These are phyloP conservation scores for Tortricodes alternella DNA, from an alignment of 2,888 invertebrate genomes.

Conservation along the genomic window DNA sequence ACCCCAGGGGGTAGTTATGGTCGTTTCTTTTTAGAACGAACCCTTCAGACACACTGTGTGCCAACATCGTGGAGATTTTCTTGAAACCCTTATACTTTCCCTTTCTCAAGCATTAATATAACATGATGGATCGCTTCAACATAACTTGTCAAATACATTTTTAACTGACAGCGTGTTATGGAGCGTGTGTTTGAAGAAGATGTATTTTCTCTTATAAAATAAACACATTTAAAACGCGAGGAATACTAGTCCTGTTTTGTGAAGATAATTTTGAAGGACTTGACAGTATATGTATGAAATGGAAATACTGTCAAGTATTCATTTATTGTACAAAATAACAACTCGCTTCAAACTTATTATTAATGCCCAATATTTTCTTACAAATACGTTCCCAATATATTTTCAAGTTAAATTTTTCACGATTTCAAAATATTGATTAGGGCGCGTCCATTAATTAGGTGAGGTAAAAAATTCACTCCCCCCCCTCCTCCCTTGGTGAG, in stretches of 20 bases:
- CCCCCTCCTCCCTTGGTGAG: too few relatives aligned
- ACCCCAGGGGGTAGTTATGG: slow-evolving; percentile 3
- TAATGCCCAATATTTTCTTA: too few relatives aligned
- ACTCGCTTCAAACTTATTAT: too few relatives aligned
- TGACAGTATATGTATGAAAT: too few relatives aligned
- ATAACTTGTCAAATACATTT: slow-evolving; percentile 25
- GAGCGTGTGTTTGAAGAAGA: slow-evolving; percentile 5
- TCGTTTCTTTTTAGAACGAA: slow-evolving; percentile 1
- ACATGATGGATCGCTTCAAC: slow-evolving; percentile 22
- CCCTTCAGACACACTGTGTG: slow-evolving; percentile 2
- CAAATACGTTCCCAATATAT: too few relatives aligned
- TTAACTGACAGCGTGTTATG: slow-evolving; percentile 14
- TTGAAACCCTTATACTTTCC: slow-evolving; percentile 3
- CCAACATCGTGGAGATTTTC: slow-evolving; percentile 2
- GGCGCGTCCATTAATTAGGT: too few relatives aligned
- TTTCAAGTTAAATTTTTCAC: too few relatives aligned
- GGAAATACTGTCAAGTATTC: too few relatives aligned
- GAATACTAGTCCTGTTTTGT: background rate
- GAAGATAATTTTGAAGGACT: too few relatives aligned
- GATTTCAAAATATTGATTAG: too few relatives aligned
- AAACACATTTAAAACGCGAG: background rate
- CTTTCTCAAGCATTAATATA: slow-evolving; percentile 8
- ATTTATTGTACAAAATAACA: too few relatives aligned
- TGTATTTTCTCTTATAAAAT: slow-evolving; percentile 11
- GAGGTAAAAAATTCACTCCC: too few relatives aligned